Evolutionary conservation across 2,113 vertebrate genomes (phyloP).

Genomic region (Catharus bicknelli): DNA sequence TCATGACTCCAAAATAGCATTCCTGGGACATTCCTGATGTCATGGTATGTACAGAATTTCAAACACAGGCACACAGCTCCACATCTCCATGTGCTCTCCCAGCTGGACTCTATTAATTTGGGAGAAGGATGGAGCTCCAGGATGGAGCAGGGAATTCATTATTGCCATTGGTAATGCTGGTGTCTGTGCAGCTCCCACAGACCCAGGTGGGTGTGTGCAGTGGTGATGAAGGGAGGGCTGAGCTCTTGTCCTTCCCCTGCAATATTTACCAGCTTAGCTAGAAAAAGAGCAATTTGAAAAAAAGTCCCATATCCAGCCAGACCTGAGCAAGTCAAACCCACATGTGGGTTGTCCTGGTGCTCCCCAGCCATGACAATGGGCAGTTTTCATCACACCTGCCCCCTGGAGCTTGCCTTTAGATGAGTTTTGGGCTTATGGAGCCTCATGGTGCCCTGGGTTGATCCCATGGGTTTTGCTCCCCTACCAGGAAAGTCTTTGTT

Average conservation of each 20-base stretch:
- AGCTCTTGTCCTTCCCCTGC: background rate
- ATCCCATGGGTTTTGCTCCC: rapidly evolving
- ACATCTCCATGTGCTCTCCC: background rate
- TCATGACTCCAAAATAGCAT: background rate
- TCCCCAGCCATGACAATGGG: background rate
- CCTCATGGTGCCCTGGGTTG: background rate
- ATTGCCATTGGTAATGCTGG: rapidly evolving
- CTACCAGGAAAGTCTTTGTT: background rate
- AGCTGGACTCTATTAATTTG: background rate
- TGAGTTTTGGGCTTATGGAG: background rate
- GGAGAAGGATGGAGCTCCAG: background rate
- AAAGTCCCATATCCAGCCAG: background rate
- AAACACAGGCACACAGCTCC: background rate
- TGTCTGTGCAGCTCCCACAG: background rate
- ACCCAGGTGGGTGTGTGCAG: background rate
- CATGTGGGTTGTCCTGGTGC: background rate
- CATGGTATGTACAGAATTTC: background rate
- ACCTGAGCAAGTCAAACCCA: background rate
- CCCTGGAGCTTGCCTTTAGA: background rate
- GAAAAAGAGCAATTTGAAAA: background rate
- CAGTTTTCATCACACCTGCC: background rate
- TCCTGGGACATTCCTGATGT: background rate
- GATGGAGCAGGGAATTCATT: background rate
- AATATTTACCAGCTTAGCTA: background rate
- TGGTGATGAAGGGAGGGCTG: background rate